Base-by-base conservation (phyloP, 2,797 vertebrate species). In the Taenioides sp. region DNA sequence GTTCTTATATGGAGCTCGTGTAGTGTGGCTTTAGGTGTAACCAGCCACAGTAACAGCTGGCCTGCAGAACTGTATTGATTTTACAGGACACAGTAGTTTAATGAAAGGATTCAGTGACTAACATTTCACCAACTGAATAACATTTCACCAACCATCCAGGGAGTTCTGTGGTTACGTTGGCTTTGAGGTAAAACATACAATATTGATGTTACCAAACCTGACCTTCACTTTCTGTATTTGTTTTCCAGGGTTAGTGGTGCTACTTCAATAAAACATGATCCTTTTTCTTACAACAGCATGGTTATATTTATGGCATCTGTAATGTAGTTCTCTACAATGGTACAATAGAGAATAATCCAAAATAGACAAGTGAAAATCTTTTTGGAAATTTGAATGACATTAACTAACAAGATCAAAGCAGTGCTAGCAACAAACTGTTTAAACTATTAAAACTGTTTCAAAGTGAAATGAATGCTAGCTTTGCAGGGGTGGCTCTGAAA, bases 31-130 rank as follows among this genome's bases (percentile, higher is more conserved):
- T 60, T 4, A 14, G 17, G 40, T 34, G 62, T 28, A 64, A 40
- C 47, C 12, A 14, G 43, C 18, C 17, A 1, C 5, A 23, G 52
- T 16, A 77, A 74, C 79, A 84, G 70, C 80, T 79, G 80, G 61
- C 50, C 59, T 72, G 58, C 65, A 61, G 23, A 50, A 64, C 69
- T 62, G 37, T 43, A 47, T 23, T 50, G 65, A 18, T 81, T 74
- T 73, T 17, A 34, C 66, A 72, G 64, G 49, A 25, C 37, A 27
- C 22, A 47, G 5, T 70, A 74, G 79, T 75, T 58, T 70, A 62
- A 73, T 62, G 28, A 50, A 54, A 70, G 49, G 75, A 62, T 64
- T 54, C 34, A 74, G 34, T 37, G 47, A n/a, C 22, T n/a, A 50
- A 57, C 67, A 18, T 68, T 71, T 68, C 37, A 47, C n/a, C 69